A percentile compares a stretch with the other conserved stretches of the same genome.
These are phyloP conservation scores for Microplitis demolitor DNA, from an alignment of 1,140 invertebrate genomes.

Conservation along the genomic window DNA sequence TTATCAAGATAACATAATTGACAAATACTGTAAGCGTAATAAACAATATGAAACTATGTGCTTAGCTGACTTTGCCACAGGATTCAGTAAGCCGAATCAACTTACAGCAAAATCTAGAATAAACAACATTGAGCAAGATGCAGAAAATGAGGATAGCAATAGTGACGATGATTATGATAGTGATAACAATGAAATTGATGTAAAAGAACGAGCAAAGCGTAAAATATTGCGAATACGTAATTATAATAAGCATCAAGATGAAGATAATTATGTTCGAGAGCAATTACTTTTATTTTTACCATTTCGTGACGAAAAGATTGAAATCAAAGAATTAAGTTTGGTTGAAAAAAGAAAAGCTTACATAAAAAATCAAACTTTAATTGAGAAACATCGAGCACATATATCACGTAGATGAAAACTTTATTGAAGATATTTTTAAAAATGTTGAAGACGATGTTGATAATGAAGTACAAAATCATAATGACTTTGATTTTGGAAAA, in stretches of 20 bases:
- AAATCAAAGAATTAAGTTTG: background rate
- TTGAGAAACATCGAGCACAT: slow-evolving; percentile 19
- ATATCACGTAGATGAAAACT: background rate
- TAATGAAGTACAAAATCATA: background rate
- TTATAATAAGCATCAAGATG: background rate
- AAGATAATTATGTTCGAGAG: background rate
- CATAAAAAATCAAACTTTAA: background rate
- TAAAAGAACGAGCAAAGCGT: too few relatives aligned
- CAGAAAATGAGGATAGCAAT: background rate
- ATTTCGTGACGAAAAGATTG: background rate
- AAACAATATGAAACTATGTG: background rate
- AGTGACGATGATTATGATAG: background rate
- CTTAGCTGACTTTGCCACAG: background rate
- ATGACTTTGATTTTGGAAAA: background rate
- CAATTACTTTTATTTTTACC: background rate
- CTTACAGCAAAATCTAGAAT: background rate
- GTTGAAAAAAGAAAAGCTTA: background rate
- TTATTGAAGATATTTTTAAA: background rate
- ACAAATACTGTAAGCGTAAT: background rate
- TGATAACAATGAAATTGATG: background rate
- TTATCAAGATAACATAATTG: background rate
- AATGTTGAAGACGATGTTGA: background rate
- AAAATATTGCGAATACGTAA: too few relatives aligned
- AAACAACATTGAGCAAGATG: background rate
- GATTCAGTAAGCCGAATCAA: background rate